Conservation (phyloP, 2,113 vertebrate genomes). For the Chaetodon auriga region DNA sequence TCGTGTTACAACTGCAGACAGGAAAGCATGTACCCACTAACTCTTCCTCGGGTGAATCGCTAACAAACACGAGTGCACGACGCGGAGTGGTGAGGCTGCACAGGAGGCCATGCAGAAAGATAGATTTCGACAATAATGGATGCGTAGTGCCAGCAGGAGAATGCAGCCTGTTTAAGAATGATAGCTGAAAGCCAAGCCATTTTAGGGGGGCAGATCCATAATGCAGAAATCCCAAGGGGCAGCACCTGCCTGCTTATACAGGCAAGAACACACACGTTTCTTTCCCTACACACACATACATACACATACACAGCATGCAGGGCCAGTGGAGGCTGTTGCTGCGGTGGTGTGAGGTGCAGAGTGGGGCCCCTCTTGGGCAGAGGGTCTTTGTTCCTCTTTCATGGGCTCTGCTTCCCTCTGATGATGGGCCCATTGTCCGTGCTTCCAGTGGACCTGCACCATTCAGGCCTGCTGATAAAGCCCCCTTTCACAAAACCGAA, state of each 20-base stretch:
- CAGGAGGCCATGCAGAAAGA: slow-evolving; percentile 40
- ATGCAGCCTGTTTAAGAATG: slow-evolving; percentile 54
- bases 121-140: slow-evolving; percentile 35
- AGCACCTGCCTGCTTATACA: slow-evolving; percentile 74
- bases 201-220: slow-evolving; percentile 41
- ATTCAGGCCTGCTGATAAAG: slow-evolving; percentile 81
- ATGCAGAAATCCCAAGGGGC: slow-evolving; percentile 65
- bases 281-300: slow-evolving; percentile 35
- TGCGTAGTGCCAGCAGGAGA: slow-evolving; percentile 38
- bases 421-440: slow-evolving; percentile 80
- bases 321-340: slow-evolving; percentile 62
- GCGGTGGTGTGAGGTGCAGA: slow-evolving; percentile 65
- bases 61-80: slow-evolving; percentile 25
- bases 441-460: slow-evolving; percentile 77
- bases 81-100: slow-evolving; percentile 1
- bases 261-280: slow-evolving; percentile 45
- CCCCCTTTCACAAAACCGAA: slow-evolving; percentile 74
- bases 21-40: slow-evolving; percentile 4
- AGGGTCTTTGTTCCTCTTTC: slow-evolving; percentile 79
- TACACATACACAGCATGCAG: slow-evolving; percentile 43
- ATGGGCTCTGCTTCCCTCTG: slow-evolving; percentile 79
- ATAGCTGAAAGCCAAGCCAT: slow-evolving; percentile 53
- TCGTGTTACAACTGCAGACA: slow-evolving; percentile 48
- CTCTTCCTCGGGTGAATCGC: neutral
- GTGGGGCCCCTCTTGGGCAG: slow-evolving; percentile 72